phyloP scores from a whole-genome alignment of 2,888 invertebrate species.

The Hanleya hanleyi region DNA sequence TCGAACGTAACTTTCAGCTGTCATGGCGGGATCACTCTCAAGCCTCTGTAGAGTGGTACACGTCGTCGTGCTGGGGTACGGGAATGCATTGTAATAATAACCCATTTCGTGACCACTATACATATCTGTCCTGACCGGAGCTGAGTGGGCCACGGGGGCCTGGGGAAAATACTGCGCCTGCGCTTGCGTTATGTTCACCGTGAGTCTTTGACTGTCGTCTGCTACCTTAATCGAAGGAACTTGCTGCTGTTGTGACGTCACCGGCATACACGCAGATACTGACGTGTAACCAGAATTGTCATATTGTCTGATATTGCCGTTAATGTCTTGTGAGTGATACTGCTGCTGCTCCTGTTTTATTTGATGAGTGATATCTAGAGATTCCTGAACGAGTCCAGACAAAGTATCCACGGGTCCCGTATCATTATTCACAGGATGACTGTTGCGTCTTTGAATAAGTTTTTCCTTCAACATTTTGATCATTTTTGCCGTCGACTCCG shows the following conservation, averaged over 20 bases:
- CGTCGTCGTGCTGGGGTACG: neutral
- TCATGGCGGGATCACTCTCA: neutral
- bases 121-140: constrained; percentile 1
- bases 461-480: constrained; percentile 10
- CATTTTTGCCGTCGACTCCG: constrained; percentile 6
- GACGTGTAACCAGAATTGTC: neutral
- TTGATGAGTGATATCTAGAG: neutral
- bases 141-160: neutral
- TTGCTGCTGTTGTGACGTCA: neutral
- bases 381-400: constrained; percentile 8
- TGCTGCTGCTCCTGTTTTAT: constrained; percentile 6
- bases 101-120: neutral
- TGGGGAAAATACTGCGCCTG: constrained; percentile 13
- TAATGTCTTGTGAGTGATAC: constrained; percentile 17
- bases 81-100: neutral
- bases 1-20: neutral
- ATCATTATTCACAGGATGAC: neutral
- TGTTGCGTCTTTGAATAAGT: constrained; percentile 5
- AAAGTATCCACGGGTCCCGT: constrained; percentile 1
- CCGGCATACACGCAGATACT: constrained; percentile 24
- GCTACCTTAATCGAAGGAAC: neutral
- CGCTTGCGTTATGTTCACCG: neutral
- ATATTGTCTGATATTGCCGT: constrained; percentile 22
- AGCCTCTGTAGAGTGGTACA: neutral
- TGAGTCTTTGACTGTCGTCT: neutral